Conservation (phyloP, 2,113 vertebrate genomes). For the Xiphias gladius region DNA sequence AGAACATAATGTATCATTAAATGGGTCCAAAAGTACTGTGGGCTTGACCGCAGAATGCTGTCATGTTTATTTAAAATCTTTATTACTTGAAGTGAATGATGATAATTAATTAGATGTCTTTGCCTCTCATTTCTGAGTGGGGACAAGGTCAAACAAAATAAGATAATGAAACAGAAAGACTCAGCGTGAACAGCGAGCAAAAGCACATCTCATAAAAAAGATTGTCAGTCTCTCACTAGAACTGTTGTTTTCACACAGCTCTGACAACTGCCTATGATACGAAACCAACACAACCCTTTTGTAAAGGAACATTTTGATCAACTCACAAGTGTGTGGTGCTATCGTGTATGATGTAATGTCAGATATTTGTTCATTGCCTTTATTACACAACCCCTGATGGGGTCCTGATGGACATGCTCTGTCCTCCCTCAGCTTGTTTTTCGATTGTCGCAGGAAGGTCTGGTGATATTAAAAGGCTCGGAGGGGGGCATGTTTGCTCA, state of each 20-base stretch:
- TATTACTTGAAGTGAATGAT: not conserved
- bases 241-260: conserved; percentile 35
- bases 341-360: conserved; percentile 15
- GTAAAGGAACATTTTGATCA: conserved; percentile 7
- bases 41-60: not conserved
- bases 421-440: conserved; percentile 27
- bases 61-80: not conserved
- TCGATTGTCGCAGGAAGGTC: conserved; percentile 5
- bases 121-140: not conserved
- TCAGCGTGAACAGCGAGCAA: not conserved
- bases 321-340: conserved; percentile 40
- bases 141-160: not conserved
- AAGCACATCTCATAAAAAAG: not conserved
- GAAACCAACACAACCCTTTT: not conserved
- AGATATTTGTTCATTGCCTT: conserved; percentile 40
- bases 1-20: not conserved
- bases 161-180: not conserved
- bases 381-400: conserved; percentile 34
- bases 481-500: conserved; percentile 44
- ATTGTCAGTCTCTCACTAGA: conserved; percentile 5
- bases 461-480: conserved; percentile 55
- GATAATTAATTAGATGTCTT: not conserved
- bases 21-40: not conserved
- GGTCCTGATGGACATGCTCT: conserved; percentile 12
- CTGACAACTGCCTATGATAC: conserved; percentile 33